Conservation (phyloP, 2,888 invertebrate genomes). For the Spodoptera littoralis region DNA sequence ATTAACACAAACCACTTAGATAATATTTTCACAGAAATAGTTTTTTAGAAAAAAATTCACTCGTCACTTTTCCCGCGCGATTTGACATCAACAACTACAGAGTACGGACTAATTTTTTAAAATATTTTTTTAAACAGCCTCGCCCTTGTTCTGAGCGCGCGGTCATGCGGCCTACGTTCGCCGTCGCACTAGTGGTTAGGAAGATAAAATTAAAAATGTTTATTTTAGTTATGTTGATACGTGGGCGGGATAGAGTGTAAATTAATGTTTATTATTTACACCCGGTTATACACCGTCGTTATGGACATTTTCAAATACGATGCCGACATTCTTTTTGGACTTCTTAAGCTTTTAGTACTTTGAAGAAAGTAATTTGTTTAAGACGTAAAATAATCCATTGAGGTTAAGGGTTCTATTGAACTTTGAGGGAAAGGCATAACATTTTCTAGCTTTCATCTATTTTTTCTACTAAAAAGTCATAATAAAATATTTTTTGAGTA, state of each 20-base stretch:
- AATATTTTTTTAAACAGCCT: slow-evolving; percentile 28
- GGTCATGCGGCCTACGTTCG: slow-evolving; percentile 51
- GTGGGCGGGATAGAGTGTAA: slow-evolving; percentile 67
- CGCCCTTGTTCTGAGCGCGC: slow-evolving; percentile 45
- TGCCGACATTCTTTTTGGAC: background rate
- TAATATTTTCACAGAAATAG: slow-evolving; percentile 2
- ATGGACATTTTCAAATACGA: slow-evolving; percentile 5
- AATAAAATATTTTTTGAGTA: too few species aligned
- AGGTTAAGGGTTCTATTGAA: too few species aligned
- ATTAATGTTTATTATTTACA: slow-evolving; percentile 58
- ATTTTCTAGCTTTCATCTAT: too few species aligned
- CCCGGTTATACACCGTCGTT: slow-evolving; percentile 28
- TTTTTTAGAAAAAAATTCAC: slow-evolving; percentile 1
- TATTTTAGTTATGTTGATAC: slow-evolving; percentile 67
- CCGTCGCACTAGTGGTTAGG: slow-evolving; percentile 59
- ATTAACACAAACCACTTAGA: slow-evolving; percentile 2
- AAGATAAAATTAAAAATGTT: slow-evolving; percentile 69
- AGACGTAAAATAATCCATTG: too few species aligned
- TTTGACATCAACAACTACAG: slow-evolving; percentile 2
- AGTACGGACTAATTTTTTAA: slow-evolving; percentile 13
- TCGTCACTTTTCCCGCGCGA: slow-evolving; percentile 49
- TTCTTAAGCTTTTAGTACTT: slow-evolving; percentile 4
- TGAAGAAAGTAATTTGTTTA: background rate
- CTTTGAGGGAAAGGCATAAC: too few species aligned
- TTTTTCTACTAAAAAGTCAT: too few species aligned